phyloP scores from a whole-genome alignment of 2,797 vertebrate species.

The Buphagus erythrorhynchus region DNA sequence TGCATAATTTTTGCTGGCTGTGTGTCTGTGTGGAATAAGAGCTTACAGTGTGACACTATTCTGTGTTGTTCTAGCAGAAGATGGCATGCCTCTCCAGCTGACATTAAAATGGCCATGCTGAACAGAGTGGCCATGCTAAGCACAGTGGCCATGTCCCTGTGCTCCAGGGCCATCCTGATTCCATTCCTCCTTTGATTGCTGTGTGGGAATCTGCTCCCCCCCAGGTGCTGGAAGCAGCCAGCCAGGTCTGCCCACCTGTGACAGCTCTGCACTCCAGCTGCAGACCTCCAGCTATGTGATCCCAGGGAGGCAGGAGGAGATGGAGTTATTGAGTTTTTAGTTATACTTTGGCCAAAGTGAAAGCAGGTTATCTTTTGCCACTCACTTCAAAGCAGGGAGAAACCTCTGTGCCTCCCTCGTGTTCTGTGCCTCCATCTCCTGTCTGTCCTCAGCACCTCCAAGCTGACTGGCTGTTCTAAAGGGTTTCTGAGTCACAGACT shows the following conservation, averaged over 20 bases:
- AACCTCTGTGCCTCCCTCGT: background rate
- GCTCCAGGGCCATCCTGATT: background rate
- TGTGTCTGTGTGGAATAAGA: background rate
- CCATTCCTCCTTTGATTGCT: background rate
- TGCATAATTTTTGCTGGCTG: background rate
- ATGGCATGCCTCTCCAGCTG: background rate
- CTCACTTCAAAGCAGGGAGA: background rate
- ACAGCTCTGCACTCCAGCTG: background rate
- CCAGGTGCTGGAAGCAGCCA: background rate
- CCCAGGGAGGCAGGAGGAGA: background rate
- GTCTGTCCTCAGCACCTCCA: background rate
- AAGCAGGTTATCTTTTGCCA: background rate
- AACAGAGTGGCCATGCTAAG: background rate
- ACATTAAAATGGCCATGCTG: background rate
- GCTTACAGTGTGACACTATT: fast-evolving
- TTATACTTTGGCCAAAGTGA: background rate
- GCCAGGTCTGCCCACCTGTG: background rate
- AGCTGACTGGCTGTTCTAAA: background rate
- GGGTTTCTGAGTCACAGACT: background rate
- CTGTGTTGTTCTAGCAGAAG: background rate
- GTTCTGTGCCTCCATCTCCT: background rate
- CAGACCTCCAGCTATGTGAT: background rate
- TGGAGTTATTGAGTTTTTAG: background rate
- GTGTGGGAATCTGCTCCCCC: fast-evolving
- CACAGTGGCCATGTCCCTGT: background rate